Conservation (phyloP, 2,797 vertebrate genomes). For the Manis javanica region DNA sequence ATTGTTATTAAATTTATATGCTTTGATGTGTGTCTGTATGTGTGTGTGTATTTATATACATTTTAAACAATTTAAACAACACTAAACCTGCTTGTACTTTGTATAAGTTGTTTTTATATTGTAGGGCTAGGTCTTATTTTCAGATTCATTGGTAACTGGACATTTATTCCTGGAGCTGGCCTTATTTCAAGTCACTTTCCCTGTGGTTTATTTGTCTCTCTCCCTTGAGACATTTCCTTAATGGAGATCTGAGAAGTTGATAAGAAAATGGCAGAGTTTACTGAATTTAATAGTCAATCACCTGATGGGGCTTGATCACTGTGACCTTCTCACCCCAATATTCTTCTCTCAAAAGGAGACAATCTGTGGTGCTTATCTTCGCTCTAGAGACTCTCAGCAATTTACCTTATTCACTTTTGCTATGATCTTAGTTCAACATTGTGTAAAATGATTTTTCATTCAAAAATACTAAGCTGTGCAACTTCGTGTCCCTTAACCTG, state of each 20-base stretch:
- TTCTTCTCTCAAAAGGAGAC: conserved; percentile 57
- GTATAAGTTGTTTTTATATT: neutral
- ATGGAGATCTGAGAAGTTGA: conserved; percentile 71
- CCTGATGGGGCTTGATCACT: conserved; percentile 60
- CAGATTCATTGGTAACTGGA: neutral
- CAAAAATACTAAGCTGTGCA: conserved; percentile 52
- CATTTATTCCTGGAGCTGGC: conserved; percentile 12
- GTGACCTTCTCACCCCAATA: conserved; percentile 74
- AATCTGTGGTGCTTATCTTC: conserved; percentile 47
- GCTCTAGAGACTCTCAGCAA: conserved; percentile 10
- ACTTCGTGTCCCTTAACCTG: conserved; percentile 2
- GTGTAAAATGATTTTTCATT: conserved; percentile 69
- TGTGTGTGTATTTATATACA: neutral
- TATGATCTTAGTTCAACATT: conserved; percentile 47
- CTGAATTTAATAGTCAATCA: conserved; percentile 75
- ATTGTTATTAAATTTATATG: neutral
- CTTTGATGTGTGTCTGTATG: neutral
- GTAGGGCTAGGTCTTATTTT: conserved; percentile 4
- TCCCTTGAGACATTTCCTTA: conserved; percentile 72
- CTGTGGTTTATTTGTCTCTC: conserved; percentile 56
- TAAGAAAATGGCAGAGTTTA: conserved; percentile 67
- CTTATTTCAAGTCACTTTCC: conserved; percentile 58
- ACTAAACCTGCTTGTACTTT: neutral
- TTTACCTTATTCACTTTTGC: conserved; percentile 63
- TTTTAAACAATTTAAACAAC: neutral